These are phyloP conservation scores for Hydriomena furcata DNA, from an alignment of 2,888 invertebrate species.

Conservation along the genomic window DNA sequence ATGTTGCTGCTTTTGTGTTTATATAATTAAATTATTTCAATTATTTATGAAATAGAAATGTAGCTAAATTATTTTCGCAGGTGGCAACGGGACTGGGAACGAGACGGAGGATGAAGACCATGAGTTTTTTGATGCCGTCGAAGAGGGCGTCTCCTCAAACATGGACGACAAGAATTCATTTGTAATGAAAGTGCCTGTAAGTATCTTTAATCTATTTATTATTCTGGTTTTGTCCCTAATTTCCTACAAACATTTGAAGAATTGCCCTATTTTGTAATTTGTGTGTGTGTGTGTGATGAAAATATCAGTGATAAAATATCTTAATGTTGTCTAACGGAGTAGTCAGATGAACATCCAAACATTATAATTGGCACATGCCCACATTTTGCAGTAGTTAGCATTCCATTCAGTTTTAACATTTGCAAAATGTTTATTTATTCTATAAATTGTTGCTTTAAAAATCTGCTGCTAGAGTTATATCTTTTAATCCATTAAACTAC, in stretches of 20 bases:
- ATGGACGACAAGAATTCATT: conserved; percentile 81
- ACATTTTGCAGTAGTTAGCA: too few relatives aligned
- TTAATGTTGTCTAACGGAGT: too few relatives aligned
- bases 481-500: too few relatives aligned
- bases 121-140: conserved; percentile 89
- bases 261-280: too few relatives aligned
- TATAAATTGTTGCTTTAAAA: background rate
- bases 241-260: too few relatives aligned
- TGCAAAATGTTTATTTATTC: conserved; percentile 1
- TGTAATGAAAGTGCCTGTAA: conserved; percentile 86
- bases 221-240: background rate
- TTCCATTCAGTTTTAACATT: conserved; percentile 1
- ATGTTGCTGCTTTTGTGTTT: too few relatives aligned
- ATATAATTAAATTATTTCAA: background rate
- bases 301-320: too few relatives aligned
- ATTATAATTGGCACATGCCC: too few relatives aligned
- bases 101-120: conserved; percentile 88
- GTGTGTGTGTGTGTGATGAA: too few relatives aligned
- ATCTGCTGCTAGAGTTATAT: too few relatives aligned
- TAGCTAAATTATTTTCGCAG: conserved; percentile 40
- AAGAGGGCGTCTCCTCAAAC: conserved; percentile 73
- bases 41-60: background rate
- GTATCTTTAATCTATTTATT: conserved; percentile 42
- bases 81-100: conserved; percentile 76
- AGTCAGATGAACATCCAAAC: too few relatives aligned